These are phyloP conservation scores for Corbicula japonica DNA, from an alignment of 2,888 invertebrate species.

Conservation along the genomic window DNA sequence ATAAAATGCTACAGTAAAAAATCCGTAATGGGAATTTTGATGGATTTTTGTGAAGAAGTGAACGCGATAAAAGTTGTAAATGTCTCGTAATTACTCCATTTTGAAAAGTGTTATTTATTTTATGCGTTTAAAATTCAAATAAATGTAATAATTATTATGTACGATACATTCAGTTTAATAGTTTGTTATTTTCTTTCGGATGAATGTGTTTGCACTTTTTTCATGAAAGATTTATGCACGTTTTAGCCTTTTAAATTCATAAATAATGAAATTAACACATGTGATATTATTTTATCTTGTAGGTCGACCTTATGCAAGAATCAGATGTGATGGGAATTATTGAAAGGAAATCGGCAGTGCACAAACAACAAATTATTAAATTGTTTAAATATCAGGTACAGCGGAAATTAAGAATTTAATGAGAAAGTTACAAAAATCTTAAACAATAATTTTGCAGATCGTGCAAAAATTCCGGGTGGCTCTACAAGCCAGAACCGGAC, in stretches of 20 bases:
- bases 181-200: too few species aligned
- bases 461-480: not conserved
- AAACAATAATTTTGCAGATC: not conserved
- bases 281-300: too few species aligned
- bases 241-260: too few species aligned
- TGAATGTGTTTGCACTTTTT: too few species aligned
- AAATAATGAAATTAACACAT: conserved; percentile 1
- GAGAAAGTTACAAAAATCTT: not conserved
- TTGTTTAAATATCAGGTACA: not conserved
- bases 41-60: conserved; percentile 22
- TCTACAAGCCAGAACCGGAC: not conserved
- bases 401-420: not conserved
- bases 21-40: conserved; percentile 20
- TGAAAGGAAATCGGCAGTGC: not conserved
- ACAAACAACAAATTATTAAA: not conserved
- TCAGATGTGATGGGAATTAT: too few species aligned
- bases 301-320: too few species aligned
- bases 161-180: too few species aligned
- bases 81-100: not conserved
- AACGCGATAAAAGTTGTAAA: not conserved
- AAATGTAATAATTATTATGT: too few species aligned
- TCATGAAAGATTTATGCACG: not conserved
- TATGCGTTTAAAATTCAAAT: not conserved
- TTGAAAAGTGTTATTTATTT: conserved; percentile 6
- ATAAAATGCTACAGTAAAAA: not conserved